Base-by-base conservation (phyloP, 1,140 invertebrate species). In the Matsumurasca onukii region DNA sequence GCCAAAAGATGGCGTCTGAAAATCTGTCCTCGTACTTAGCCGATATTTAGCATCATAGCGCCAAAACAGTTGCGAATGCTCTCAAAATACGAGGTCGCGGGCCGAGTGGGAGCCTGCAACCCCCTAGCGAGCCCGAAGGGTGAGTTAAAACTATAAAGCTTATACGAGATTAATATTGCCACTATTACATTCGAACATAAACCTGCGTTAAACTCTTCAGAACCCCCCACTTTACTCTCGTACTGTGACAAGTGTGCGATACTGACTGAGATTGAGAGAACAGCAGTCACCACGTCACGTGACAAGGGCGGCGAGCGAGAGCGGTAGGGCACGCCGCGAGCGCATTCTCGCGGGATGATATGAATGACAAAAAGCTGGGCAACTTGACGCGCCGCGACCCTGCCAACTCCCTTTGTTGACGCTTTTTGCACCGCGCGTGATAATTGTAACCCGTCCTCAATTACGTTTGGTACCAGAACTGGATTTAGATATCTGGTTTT, bases 401-500 rank as follows among this genome's bases (percentile, higher is more conserved):
- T 59, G 55, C 55, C 30, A 59, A 5, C 55, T 59, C 55, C 49
- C 25, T 59, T 59, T 59, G 55, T 59, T 59, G 55, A 15, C 24
- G 13, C 9, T 59, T 59, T 59, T 59, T 59, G 55, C 55, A 59
- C 55, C 55, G 13, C 15, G 24, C 25, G 55, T 27, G 55, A 59
- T 59, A 59, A 59, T 59, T 59, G 55, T 59, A 5, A 59, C 24
- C 22, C 55, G 55, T 12, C 24, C 49, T 52, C 55, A 59, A 59
- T 59, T 59, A 29, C 55, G 55, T 59, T 59, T 59, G 2, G 55
- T 59, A 59, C 55, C 55, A 59, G 55, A 59, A 59, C 55, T 59
- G 55, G 55, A 59, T 59, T 59, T 59, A 59, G 55, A 59, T 59
- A 59, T 59, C 55, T 59, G 22, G 55, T 59, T 59, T 59, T 59